A percentile compares a stretch with the other conserved stretches of the same genome.
phyloP scores from a whole-genome alignment of 2,888 invertebrate genomes.

The Smittia aterrima region DNA sequence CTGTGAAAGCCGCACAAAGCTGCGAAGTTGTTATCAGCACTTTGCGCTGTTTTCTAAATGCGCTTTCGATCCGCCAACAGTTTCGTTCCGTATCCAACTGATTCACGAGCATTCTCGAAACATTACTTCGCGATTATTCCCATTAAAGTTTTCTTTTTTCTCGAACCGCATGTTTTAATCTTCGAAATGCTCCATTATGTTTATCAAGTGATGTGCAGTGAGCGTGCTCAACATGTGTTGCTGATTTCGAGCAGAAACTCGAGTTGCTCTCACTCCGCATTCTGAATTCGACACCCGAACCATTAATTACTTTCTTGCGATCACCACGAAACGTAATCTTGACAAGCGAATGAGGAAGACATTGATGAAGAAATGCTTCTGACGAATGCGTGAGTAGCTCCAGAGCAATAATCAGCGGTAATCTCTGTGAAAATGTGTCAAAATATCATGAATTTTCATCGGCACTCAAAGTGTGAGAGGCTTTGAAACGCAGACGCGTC shows the following conservation, averaged over 20 bases:
- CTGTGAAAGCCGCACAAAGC: too few relatives aligned
- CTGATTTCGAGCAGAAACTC: neutral
- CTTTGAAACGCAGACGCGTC: slow-evolving; percentile 6
- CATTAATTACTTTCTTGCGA: neutral
- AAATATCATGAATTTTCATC: slow-evolving; percentile 16
- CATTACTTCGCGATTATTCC: too few relatives aligned
- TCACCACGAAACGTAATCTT: neutral
- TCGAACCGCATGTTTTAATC: neutral
- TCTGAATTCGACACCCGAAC: neutral
- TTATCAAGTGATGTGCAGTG: neutral
- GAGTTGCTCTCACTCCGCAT: slow-evolving; percentile 1
- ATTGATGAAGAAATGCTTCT: neutral
- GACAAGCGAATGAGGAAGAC: neutral
- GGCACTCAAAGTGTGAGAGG: neutral
- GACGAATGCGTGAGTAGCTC: neutral
- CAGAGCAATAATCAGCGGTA: neutral
- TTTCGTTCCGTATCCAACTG: too few relatives aligned
- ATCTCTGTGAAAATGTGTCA: slow-evolving; percentile 4
- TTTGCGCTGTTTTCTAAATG: too few relatives aligned
- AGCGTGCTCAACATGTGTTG: neutral
- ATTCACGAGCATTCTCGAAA: too few relatives aligned
- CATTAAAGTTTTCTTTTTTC: neutral
- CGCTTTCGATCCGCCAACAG: too few relatives aligned
- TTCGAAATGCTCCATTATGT: neutral
- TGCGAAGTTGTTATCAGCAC: too few relatives aligned